A percentile compares a stretch with the other conserved stretches of the same genome.
Conservation (phyloP, 2,888 invertebrate genomes). For the Drosophila yooni region DNA sequence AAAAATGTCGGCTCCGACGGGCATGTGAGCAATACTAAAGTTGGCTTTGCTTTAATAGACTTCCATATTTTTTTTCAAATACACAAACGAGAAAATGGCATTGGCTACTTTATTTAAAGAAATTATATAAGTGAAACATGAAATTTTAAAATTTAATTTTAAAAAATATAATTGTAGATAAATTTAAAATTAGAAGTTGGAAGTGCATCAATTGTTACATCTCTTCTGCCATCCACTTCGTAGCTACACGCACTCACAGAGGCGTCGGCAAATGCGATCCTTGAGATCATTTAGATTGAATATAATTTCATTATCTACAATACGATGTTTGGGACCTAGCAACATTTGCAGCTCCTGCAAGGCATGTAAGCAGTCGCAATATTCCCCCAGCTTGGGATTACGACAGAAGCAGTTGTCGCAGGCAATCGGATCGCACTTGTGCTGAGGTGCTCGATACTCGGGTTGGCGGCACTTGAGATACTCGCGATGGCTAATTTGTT, state of each 20-base stretch:
- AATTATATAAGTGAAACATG: neutral
- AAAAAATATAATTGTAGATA: neutral
- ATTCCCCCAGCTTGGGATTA: slow-evolving; percentile 34
- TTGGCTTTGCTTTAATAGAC: neutral
- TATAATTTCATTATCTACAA: slow-evolving; percentile 29
- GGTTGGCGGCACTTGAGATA: slow-evolving; percentile 6
- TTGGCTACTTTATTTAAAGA: neutral
- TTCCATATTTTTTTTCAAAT: neutral
- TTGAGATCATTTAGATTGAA: slow-evolving; percentile 47
- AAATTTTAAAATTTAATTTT: too few species aligned
- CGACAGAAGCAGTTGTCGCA: slow-evolving; percentile 37
- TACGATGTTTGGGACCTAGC: slow-evolving; percentile 34
- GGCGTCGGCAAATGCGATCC: slow-evolving; percentile 40
- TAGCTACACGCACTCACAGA: slow-evolving; percentile 41
- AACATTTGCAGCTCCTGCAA: slow-evolving; percentile 50
- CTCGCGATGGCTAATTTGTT: slow-evolving; percentile 26
- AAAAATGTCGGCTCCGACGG: neutral
- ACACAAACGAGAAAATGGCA: neutral
- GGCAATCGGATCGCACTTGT: slow-evolving; percentile 32
- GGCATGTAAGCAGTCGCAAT: slow-evolving; percentile 53
- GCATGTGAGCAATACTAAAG: neutral
- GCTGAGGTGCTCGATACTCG: slow-evolving; percentile 23
- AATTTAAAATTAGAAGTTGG: neutral
- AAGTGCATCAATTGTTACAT: neutral
- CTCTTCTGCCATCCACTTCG: neutral